phyloP scores from a whole-genome alignment of 2,888 invertebrate genomes.

The Nemurella pictetii region DNA sequence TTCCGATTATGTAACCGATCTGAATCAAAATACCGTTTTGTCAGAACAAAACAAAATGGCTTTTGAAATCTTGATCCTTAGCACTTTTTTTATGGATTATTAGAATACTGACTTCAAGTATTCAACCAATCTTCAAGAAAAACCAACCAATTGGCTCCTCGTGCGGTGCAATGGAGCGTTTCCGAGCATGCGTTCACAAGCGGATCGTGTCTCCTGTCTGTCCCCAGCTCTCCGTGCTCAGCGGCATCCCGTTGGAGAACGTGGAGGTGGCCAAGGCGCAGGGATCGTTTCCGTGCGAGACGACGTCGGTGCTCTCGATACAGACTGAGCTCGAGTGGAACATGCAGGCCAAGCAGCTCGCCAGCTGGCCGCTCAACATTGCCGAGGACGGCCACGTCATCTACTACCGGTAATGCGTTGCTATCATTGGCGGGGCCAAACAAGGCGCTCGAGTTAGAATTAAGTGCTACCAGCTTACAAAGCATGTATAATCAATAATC shows the following conservation, averaged over 20 bases:
- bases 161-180: too few species aligned
- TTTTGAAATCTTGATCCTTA: too few species aligned
- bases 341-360: slow-evolving; percentile 56
- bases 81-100: too few species aligned
- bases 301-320: slow-evolving; percentile 60
- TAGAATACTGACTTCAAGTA: too few species aligned
- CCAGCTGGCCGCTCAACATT: slow-evolving; percentile 61
- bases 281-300: slow-evolving; percentile 65
- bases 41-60: too few species aligned
- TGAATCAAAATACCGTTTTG: too few species aligned
- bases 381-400: slow-evolving; percentile 66
- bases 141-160: too few species aligned
- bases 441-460: neutral
- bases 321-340: slow-evolving; percentile 66
- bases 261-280: slow-evolving; percentile 65
- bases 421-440: neutral
- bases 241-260: slow-evolving; percentile 63
- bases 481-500: neutral
- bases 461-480: neutral
- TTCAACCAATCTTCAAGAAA: too few species aligned
- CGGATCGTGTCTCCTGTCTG: slow-evolving; percentile 13
- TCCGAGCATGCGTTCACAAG: too few species aligned
- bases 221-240: slow-evolving; percentile 56
- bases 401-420: slow-evolving; percentile 64
- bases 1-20: too few species aligned